A percentile compares a stretch with the other conserved stretches of the same genome.
These are phyloP conservation scores for Acleris emargana DNA, from an alignment of 2,888 invertebrate species.

Conservation along the genomic window DNA sequence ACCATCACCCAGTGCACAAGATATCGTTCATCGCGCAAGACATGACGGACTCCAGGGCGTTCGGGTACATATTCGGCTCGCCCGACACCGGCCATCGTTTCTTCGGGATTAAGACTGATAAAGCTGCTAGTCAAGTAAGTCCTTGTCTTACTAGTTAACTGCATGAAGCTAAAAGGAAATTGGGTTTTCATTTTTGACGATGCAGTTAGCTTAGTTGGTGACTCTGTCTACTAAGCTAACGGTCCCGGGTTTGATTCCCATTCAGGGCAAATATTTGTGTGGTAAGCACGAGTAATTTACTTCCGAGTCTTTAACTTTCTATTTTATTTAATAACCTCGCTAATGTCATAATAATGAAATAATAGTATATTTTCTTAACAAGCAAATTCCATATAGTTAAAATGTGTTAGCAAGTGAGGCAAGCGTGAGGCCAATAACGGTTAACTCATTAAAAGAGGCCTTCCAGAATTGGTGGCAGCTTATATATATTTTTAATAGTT, in stretches of 20 bases:
- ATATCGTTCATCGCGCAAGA: conserved; percentile 99
- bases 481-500: neutral
- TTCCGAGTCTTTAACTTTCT: neutral
- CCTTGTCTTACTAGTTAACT: no score
- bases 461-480: conserved; percentile 9
- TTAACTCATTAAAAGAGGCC: conserved; percentile 15
- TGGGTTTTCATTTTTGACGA: no score
- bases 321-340: no score
- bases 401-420: neutral
- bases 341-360: neutral
- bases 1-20: conserved; percentile 99
- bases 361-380: neutral
- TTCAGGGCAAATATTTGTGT: no score
- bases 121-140: conserved; percentile 95
- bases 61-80: conserved; percentile 98
- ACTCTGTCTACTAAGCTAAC: no score
- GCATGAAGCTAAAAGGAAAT: no score
- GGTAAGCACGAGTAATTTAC: neutral
- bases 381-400: neutral
- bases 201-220: neutral
- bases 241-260: no score
- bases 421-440: conserved; percentile 1
- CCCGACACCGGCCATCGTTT: conserved; percentile 98
- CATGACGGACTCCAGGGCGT: conserved; percentile 97
- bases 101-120: conserved; percentile 99